Conservation (phyloP, 1,140 invertebrate species). For the Drosophila navojoa region DNA sequence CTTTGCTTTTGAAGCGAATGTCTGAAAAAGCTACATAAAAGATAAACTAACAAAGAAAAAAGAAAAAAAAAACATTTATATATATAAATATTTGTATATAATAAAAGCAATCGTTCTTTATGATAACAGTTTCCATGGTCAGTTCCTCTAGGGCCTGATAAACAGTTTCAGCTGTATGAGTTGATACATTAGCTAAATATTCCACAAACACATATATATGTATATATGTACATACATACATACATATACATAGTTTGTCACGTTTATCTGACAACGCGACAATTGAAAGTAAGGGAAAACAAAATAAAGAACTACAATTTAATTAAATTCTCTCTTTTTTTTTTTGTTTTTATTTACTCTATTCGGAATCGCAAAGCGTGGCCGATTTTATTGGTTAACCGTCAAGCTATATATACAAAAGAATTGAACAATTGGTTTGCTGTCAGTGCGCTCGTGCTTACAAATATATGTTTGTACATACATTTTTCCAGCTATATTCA, state of each 20-base stretch:
- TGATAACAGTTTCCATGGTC: constrained; percentile 39
- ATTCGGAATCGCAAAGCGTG: constrained; percentile 59
- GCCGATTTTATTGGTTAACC: constrained; percentile 67
- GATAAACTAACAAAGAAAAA: neutral
- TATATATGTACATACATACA: neutral
- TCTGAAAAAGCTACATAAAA: neutral
- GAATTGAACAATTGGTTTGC: constrained; percentile 69
- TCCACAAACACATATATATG: neutral
- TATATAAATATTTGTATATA: neutral
- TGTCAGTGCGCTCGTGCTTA: constrained; percentile 9
- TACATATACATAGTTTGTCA: neutral
- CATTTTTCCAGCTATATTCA: neutral
- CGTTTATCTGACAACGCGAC: constrained; percentile 39
- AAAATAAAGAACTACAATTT: constrained; percentile 24
- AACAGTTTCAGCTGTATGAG: neutral
- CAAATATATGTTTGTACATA: constrained; percentile 2
- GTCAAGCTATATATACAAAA: constrained; percentile 52
- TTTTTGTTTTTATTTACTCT: constrained; percentile 12
- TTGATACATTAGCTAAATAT: neutral
- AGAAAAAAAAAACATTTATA: no score
- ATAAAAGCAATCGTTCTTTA: constrained; percentile 4
- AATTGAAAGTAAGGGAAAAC: constrained; percentile 51
- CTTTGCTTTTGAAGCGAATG: constrained; percentile 10
- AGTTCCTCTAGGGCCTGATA: constrained; percentile 27
- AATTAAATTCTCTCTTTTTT: constrained; percentile 37